Base-by-base conservation (phyloP, 2,888 invertebrate genomes). In the Apamea sordens region DNA sequence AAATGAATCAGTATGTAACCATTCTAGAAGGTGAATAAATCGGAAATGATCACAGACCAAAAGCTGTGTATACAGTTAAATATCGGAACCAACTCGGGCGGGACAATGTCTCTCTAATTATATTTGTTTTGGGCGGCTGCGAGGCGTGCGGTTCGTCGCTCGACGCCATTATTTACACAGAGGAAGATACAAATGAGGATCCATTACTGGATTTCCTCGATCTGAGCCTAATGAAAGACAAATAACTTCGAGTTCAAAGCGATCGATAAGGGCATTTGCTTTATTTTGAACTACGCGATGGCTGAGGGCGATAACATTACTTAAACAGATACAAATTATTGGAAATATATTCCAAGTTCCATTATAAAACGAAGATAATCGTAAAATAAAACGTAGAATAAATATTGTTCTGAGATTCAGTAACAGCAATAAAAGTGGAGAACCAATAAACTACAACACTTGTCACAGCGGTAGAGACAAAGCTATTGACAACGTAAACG, bases 181-280 rank as follows among this genome's bases (percentile, higher is more conserved):
- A 91, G 91, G 92, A 93, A 93, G 94, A 94, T 95, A 95, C 94
- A 95, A 95, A 95, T 95, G 95, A 94, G 94, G 93, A 93, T 94
- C 95, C 94, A 94, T 95, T 94, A 95, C 94, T 91, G 94, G 93
- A 94, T 95, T 94, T 95, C 94, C 93, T 93, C 95, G 94, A 95
- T 95, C 93, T 93, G 93, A 91, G 92, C 91, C 94, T 95, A 95
- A 95, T 95, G 95, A 95, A 95, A 95, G 94, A 95, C 95, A 95
- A 95, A 95, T 95, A 95, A 93, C 94, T 93, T 92, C 86, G 91
- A 93, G 93, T 93, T 95, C 94, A 94, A 93, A 94, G 93, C 92
- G 89, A 94, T 95, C 94, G 93, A 94, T 94, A 93, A 93, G 93
- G 91, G 91, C 92, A 91, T 93, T 92, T 91, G 92, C 92, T 92